Base-by-base conservation (phyloP, 2,797 vertebrate species). In the Anisognathus igniventris region DNA sequence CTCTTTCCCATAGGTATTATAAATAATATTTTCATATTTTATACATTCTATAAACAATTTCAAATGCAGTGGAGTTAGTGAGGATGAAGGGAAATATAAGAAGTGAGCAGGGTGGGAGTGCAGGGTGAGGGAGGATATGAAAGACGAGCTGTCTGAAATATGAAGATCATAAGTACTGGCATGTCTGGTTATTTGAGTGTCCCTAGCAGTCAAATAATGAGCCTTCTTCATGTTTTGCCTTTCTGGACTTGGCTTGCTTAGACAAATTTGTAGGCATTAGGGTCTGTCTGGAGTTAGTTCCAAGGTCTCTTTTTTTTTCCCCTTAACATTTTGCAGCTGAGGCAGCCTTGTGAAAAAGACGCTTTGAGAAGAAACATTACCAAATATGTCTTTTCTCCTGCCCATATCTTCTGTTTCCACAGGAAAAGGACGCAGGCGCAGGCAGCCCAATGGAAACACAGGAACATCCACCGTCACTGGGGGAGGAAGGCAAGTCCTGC, bases 261-360 rank as follows among this genome's bases (percentile, higher is more conserved):
- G 96, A 97, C 95, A 97, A 98, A 98, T 98, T 97, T 97, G 96
- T 94, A 97, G 96, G 97, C 97, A 97, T 97, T 98, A 97, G 97
- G 97, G 95, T 97, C 98, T 98, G 98, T 98, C 98, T 98, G 97
- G 97, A 98, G 97, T 97, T 97, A 95, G 95, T 97, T 98, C 98
- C 98, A 98, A 98, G 82, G 97, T 96, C 84, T 97, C 90, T 90
- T 71, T 82, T 88, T 97, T 97, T 96, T 93, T 12, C 16, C 89
- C 73, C 83, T 97, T 98, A 97, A 97, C 95, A 95, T 98, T 98
- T 97, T 98, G 93, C 97, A 98, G 97, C 95, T 97, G 97, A 98
- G 94, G 95, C 95, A 96, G 97, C 92, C 95, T 95, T 56, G 71
- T 92, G 80, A 93, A 97, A 94, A 98, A 97, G 97, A 96, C 73